These are phyloP conservation scores for Alexandromys fortis DNA, from an alignment of 2,113 vertebrate genomes.

Conservation along the genomic window DNA sequence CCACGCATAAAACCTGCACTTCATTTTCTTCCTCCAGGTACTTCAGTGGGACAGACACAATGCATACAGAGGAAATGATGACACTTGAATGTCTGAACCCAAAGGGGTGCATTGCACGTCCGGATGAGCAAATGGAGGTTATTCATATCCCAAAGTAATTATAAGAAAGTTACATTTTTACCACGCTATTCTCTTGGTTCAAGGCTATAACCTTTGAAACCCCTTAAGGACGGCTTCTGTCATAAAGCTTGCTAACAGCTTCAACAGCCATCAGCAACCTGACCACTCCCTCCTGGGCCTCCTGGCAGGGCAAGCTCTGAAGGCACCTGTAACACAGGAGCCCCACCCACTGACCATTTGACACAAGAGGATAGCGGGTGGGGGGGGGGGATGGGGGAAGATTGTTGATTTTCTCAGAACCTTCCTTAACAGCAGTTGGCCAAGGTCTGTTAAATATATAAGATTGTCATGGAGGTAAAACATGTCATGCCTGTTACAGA, in stretches of 20 bases:
- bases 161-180: slow-evolving; percentile 11
- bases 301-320: neutral
- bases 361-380: neutral
- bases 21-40: slow-evolving; percentile 40
- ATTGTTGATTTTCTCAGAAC: neutral
- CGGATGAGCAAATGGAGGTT: neutral
- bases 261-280: neutral
- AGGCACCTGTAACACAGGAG: neutral
- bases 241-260: neutral
- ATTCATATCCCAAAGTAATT: neutral
- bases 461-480: neutral
- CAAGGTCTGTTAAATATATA: neutral
- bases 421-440: neutral
- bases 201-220: neutral
- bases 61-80: neutral
- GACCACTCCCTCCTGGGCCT: neutral
- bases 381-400: no score
- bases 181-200: neutral
- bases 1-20: slow-evolving; percentile 16
- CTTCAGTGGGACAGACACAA: neutral
- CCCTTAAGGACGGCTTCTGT: neutral
- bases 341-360: neutral
- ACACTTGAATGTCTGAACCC: neutral
- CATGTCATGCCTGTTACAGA: neutral
- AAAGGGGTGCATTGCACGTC: neutral